Evolutionary conservation across 2,797 vertebrate genomes (phyloP).

Genomic region (Sebastes matsubarae): DNA sequence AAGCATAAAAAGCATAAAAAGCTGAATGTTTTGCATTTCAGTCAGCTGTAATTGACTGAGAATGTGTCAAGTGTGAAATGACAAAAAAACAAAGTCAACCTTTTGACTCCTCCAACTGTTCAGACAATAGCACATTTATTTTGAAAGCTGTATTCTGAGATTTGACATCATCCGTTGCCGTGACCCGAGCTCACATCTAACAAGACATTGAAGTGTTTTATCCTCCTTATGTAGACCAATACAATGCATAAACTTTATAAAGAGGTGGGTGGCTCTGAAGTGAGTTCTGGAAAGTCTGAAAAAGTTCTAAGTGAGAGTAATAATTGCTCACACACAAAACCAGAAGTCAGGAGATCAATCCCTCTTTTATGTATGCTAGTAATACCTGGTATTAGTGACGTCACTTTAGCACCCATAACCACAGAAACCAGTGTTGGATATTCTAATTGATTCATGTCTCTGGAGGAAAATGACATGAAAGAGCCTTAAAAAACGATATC

Average conservation of each 20-base stretch:
- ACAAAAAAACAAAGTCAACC: neutral
- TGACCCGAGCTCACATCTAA: neutral
- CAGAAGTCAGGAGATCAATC: neutral
- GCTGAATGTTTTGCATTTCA: neutral
- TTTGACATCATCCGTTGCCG: neutral
- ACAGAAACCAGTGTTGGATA: neutral
- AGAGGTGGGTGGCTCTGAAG: neutral
- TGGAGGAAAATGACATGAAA: neutral
- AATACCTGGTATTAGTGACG: neutral
- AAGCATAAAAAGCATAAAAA: too few relatives aligned
- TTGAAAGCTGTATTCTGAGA: neutral
- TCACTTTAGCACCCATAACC: neutral
- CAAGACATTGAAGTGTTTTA: neutral
- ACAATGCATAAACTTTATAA: neutral
- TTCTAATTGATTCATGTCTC: neutral
- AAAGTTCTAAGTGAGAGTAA: neutral
- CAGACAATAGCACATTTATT: neutral
- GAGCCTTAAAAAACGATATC: neutral
- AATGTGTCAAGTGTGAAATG: neutral
- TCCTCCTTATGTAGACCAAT: neutral
- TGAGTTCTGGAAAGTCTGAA: neutral
- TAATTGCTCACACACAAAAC: neutral
- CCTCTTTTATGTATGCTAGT: neutral
- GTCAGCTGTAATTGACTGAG: neutral
- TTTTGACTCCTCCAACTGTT: neutral